A percentile compares a stretch with the other conserved stretches of the same genome.
phyloP scores from a whole-genome alignment of 1,140 invertebrate genomes.

The Pachypeltis micranthus region DNA sequence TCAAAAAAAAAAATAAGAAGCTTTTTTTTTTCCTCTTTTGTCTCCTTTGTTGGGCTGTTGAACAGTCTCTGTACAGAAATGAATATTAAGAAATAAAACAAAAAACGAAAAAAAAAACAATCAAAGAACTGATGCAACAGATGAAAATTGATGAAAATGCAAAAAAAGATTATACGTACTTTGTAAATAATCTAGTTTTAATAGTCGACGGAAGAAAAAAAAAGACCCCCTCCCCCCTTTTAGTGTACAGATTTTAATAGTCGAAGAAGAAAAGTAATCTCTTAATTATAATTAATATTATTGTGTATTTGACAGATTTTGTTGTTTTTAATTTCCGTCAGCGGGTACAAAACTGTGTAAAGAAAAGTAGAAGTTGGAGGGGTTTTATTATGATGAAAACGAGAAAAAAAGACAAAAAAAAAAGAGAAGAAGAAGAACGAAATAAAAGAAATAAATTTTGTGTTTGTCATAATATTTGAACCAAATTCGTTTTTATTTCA shows the following conservation, averaged over 20 bases:
- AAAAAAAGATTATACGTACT: not conserved
- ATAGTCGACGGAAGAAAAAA: not conserved
- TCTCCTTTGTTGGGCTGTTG: no score
- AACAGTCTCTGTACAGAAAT: no score
- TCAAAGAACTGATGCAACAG: not conserved
- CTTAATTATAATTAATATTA: conserved; percentile 23
- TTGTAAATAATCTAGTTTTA: conserved; percentile 2
- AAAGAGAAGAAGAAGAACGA: no score
- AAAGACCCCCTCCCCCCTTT: no score
- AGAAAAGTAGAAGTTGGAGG: conserved; percentile 21
- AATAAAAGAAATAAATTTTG: conserved; percentile 27
- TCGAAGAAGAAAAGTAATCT: conserved; percentile 17
- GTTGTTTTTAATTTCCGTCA: conserved; percentile 8
- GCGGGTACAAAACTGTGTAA: conserved; percentile 17
- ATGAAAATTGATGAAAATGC: not conserved
- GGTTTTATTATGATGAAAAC: conserved; percentile 21
- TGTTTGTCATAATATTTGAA: conserved; percentile 27
- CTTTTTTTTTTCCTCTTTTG: no score
- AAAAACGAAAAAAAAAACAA: not conserved
- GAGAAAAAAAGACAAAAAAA: no score
- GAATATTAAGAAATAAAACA: not conserved
- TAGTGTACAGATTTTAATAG: conserved; percentile 13
- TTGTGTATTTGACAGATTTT: conserved; percentile 20
- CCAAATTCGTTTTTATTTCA: conserved; percentile 19
- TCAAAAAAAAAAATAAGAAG: no score